phyloP scores from a whole-genome alignment of 2,888 invertebrate genomes.

The Leucophenga montana region DNA sequence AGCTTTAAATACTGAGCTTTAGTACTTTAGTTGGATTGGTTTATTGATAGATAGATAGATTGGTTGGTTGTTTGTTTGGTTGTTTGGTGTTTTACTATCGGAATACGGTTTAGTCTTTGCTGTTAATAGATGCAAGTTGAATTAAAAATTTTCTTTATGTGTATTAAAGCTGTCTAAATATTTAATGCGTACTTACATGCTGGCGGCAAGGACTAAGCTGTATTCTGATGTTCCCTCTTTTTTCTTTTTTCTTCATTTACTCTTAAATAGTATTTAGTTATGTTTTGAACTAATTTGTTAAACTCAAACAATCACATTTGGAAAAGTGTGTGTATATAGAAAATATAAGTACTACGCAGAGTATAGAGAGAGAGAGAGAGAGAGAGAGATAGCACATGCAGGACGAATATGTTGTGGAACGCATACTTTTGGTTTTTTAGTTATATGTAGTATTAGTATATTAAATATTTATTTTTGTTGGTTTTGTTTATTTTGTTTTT shows the following conservation, averaged over 20 bases:
- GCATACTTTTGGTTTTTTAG: neutral
- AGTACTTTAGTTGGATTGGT: conserved; percentile 24
- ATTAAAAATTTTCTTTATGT: conserved; percentile 42
- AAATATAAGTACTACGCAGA: no score
- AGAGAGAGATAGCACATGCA: no score
- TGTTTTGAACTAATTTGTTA: neutral
- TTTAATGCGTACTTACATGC: conserved; percentile 65
- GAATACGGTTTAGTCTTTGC: conserved; percentile 73
- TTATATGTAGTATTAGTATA: neutral
- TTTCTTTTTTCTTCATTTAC: neutral
- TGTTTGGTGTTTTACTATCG: conserved; percentile 53
- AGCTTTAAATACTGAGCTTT: neutral
- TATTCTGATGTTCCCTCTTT: conserved; percentile 62
- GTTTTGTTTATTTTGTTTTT: neutral
- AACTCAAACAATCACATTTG: no score
- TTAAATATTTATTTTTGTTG: neutral
- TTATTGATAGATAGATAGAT: conserved; percentile 18
- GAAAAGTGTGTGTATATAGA: no score
- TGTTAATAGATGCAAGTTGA: conserved; percentile 62
- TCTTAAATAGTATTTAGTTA: no score
- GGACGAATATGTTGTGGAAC: no score
- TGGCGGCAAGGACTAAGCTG: conserved; percentile 72
- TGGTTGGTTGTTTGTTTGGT: conserved; percentile 23
- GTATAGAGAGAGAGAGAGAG: no score
- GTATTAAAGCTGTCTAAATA: conserved; percentile 48